phyloP scores from a whole-genome alignment of 2,797 vertebrate genomes.

The Potorous gilbertii region DNA sequence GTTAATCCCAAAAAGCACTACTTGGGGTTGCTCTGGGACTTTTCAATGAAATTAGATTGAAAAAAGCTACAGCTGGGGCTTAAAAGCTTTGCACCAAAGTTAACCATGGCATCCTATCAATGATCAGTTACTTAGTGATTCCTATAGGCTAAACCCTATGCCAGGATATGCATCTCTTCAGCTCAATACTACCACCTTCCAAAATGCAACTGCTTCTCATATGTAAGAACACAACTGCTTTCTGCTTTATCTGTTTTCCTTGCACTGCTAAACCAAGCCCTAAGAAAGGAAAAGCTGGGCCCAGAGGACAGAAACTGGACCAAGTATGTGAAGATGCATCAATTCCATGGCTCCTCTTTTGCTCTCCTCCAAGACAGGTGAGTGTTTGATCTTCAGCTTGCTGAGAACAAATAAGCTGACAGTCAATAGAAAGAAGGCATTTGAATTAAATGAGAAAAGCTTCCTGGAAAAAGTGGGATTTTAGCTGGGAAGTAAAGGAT shows the following conservation, averaged over 20 bases:
- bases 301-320: not conserved
- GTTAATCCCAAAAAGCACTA: not conserved
- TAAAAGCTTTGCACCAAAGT: constrained; percentile 6
- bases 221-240: not conserved
- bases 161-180: not conserved
- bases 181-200: not conserved
- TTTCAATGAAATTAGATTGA: not conserved
- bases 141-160: not conserved
- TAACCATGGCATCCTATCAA: not conserved
- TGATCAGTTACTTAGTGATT: not conserved
- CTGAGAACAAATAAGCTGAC: not conserved
- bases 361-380: not conserved
- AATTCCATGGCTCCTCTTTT: not conserved
- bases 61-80: not conserved
- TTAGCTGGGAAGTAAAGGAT: not conserved
- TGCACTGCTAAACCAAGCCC: not conserved
- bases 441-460: not conserved
- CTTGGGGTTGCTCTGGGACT: not conserved
- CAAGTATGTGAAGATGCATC: not conserved
- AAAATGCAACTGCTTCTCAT: not conserved
- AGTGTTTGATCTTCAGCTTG: not conserved
- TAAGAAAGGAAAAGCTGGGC: not conserved
- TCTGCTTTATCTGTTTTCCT: not conserved
- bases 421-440: not conserved
- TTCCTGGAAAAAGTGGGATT: not conserved